A percentile compares a stretch with the other conserved stretches of the same genome.
Conservation (phyloP, 2,113 vertebrate genomes). For the Callorhinus ursinus region DNA sequence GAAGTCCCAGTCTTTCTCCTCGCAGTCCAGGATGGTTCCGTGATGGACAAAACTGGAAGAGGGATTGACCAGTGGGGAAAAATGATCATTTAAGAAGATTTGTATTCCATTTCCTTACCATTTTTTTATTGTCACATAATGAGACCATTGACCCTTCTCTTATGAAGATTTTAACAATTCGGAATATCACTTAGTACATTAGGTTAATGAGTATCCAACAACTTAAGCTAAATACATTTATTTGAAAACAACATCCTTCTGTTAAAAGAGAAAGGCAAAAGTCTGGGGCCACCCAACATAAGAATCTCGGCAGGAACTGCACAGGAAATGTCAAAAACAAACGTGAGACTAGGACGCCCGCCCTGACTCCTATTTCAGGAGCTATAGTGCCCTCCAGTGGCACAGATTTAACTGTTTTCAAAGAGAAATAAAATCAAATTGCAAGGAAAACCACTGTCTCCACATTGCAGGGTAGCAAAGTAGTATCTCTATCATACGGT, state of each 20-base stretch:
- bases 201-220: neutral
- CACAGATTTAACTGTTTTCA: neutral
- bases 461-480: neutral
- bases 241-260: neutral
- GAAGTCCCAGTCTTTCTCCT: conserved; percentile 96
- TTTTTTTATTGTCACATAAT: neutral
- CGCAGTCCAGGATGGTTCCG: conserved; percentile 93
- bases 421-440: neutral
- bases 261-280: neutral
- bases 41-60: conserved; percentile 94
- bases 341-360: neutral
- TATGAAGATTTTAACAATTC: neutral
- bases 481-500: no score
- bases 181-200: neutral
- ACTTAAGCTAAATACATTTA: neutral
- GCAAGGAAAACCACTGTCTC: neutral
- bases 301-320: neutral
- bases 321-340: neutral
- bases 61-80: neutral
- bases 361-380: neutral
- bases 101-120: neutral
- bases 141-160: neutral
- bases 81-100: neutral
- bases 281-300: neutral
- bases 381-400: conserved; percentile 48